Conservation (phyloP, 2,888 invertebrate species). For the Pegoplata infirma region DNA sequence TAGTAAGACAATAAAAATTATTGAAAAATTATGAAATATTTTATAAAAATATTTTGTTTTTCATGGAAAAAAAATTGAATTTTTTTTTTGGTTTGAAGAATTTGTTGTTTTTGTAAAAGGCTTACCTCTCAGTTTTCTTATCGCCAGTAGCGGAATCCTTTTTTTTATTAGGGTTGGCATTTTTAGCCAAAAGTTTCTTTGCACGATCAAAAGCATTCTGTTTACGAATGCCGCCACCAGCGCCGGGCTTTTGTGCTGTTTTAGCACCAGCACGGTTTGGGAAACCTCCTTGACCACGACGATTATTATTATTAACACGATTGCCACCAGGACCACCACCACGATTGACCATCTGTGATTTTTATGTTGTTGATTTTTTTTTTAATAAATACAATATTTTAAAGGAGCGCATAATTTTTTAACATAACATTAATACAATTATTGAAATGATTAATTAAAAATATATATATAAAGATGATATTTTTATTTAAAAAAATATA, state of each 20-base stretch:
- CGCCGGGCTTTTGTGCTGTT: conserved; percentile 76
- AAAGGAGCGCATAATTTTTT: conserved; percentile 15
- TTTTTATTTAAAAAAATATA: conserved; percentile 31
- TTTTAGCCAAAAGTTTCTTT: conserved; percentile 79
- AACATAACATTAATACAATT: not conserved
- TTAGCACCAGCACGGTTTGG: conserved; percentile 78
- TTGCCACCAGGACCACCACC: conserved; percentile 77
- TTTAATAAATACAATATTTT: conserved; percentile 16
- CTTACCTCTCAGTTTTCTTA: conserved; percentile 79
- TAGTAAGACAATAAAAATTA: conserved; percentile 48
- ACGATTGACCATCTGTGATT: conserved; percentile 78
- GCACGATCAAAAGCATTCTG: conserved; percentile 79
- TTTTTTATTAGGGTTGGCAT: conserved; percentile 78
- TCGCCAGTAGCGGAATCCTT: conserved; percentile 79
- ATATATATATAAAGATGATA: conserved; percentile 7
- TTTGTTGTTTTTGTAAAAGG: conserved; percentile 70
- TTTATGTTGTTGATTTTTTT: conserved; percentile 36
- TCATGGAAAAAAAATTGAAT: conserved; percentile 59
- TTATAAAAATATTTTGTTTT: conserved; percentile 48
- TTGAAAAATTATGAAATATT: conserved; percentile 54
- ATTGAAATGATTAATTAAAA: conserved; percentile 22
- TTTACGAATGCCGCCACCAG: conserved; percentile 78
- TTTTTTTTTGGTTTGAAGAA: conserved; percentile 66
- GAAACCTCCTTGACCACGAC: conserved; percentile 76
- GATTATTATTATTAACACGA: conserved; percentile 69